phyloP scores from a whole-genome alignment of 2,797 vertebrate genomes.

The Euphonia xanthogaster region DNA sequence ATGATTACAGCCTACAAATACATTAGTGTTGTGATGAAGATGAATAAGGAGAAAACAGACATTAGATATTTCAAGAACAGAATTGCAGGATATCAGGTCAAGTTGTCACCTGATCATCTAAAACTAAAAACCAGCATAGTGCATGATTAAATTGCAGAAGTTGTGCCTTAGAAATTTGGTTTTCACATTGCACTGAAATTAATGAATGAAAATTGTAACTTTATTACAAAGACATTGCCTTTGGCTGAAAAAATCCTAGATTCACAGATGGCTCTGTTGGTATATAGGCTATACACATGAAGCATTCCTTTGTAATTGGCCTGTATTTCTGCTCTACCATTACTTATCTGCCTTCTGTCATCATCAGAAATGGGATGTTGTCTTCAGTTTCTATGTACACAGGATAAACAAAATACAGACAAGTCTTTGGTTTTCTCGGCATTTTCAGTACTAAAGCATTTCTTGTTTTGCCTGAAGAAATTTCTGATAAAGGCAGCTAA shows the following conservation, averaged over 20 bases:
- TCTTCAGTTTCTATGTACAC: neutral
- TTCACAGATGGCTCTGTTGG: neutral
- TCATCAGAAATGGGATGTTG: neutral
- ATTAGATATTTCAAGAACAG: neutral
- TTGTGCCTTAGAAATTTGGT: neutral
- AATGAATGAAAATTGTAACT: neutral
- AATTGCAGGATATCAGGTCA: neutral
- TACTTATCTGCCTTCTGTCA: neutral
- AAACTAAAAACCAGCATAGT: neutral
- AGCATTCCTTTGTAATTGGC: neutral
- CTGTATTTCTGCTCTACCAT: neutral
- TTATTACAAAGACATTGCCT: neutral
- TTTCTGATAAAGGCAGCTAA: neutral
- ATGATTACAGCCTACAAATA: neutral
- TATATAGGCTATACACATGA: neutral
- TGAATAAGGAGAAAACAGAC: neutral
- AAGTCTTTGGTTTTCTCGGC: neutral
- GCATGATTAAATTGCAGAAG: neutral
- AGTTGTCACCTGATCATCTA: neutral
- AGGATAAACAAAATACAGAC: neutral
- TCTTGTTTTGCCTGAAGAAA: neutral
- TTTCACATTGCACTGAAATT: neutral
- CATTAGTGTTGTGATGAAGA: neutral
- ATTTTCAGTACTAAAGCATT: neutral
- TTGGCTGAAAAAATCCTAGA: neutral